Percentiles rank a stretch among this genome's conserved stretches.
Conservation (phyloP, 2,888 invertebrate genomes). For the Caenorhabditis sp. region DNA sequence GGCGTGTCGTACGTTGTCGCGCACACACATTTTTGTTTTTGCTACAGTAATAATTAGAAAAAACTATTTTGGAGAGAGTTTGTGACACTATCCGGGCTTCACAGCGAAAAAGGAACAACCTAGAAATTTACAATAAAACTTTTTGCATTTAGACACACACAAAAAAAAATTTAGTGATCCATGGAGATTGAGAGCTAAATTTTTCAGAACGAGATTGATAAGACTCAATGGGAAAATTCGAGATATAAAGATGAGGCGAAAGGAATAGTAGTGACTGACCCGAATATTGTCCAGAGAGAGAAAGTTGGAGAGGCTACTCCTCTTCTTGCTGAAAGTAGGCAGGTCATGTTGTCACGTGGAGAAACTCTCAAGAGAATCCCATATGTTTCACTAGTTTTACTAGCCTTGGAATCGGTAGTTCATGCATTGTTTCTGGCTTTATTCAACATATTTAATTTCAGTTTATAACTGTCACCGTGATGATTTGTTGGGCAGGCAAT, state of each 20-base stretch:
- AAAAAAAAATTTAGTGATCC: too few species aligned
- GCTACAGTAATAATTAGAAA: too few species aligned
- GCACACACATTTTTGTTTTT: too few species aligned
- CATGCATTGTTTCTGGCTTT: too few species aligned
- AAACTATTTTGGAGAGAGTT: too few species aligned
- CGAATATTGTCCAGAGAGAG: constrained; percentile 4
- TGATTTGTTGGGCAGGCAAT: constrained; percentile 16
- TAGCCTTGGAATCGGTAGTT: constrained; percentile 18
- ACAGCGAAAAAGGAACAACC: too few species aligned
- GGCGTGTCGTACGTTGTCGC: too few species aligned
- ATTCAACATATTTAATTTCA: constrained; percentile 8
- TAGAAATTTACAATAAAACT: too few species aligned
- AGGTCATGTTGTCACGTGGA: constrained; percentile 30
- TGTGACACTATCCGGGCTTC: too few species aligned
- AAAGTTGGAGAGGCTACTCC: constrained; percentile 26
- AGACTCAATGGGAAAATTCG: constrained; percentile 45
- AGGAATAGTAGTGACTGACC: constrained; percentile 13
- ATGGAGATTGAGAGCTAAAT: too few species aligned
- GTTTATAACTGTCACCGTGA: constrained; percentile 7
- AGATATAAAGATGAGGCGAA: constrained; percentile 27
- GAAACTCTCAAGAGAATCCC: constrained; percentile 38
- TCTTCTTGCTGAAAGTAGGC: constrained; percentile 30
- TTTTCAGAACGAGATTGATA: constrained; percentile 24
- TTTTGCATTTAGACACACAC: too few species aligned
- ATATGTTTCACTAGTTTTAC: constrained; percentile 10